These are phyloP conservation scores for Piscicola geometra DNA, from an alignment of 2,888 invertebrate species.

Conservation along the genomic window DNA sequence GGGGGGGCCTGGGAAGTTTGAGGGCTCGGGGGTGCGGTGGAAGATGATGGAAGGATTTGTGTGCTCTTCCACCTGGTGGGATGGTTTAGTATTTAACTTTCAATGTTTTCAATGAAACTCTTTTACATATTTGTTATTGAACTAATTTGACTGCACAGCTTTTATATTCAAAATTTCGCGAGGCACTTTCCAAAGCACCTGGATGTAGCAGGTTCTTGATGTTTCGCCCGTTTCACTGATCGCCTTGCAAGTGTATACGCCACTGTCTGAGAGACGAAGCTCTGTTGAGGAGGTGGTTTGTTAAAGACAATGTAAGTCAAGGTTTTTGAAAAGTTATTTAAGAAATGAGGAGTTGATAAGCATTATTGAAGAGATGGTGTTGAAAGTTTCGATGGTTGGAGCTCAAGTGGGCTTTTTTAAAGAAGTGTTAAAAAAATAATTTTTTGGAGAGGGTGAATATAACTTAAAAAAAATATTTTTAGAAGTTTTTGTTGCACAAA, in stretches of 20 bases:
- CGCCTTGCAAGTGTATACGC: conserved; percentile 77
- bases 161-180: too few relatives aligned
- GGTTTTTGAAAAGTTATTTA: neutral
- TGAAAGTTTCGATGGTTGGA: too few relatives aligned
- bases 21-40: conserved; percentile 45
- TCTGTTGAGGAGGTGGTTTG: conserved; percentile 58
- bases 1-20: conserved; percentile 46
- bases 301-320: neutral
- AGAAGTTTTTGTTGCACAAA: too few relatives aligned
- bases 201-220: conserved; percentile 60
- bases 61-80: conserved; percentile 59
- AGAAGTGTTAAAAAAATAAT: too few relatives aligned
- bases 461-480: too few relatives aligned
- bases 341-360: too few relatives aligned
- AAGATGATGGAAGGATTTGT: conserved; percentile 57
- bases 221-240: conserved; percentile 74
- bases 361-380: too few relatives aligned
- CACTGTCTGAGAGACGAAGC: conserved; percentile 66
- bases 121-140: too few relatives aligned
- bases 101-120: too few relatives aligned
- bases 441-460: too few relatives aligned
- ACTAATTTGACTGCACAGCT: too few relatives aligned
- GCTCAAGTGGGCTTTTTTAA: too few relatives aligned
- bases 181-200: conserved; percentile 52
- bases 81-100: conserved; percentile 60